These are phyloP conservation scores for Vespertilio murinus DNA, from an alignment of 2,797 vertebrate genomes.

Conservation along the genomic window DNA sequence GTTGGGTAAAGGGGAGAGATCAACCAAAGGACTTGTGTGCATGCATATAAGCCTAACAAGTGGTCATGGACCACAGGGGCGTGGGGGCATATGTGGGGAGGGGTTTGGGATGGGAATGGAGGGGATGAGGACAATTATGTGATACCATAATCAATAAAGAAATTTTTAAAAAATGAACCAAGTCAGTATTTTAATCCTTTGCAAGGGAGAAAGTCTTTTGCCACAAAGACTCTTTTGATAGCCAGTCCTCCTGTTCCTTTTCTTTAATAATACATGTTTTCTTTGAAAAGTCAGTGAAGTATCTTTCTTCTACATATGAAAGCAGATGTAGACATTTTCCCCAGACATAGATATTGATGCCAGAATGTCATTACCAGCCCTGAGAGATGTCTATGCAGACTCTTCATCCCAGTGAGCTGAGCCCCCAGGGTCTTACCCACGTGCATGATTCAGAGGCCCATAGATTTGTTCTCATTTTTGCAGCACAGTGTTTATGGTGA, in stretches of 20 bases:
- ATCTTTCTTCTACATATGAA: background rate
- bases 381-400: background rate
- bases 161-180: background rate
- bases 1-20: no score
- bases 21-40: no score
- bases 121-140: no score
- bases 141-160: no score
- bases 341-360: background rate
- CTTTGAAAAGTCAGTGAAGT: background rate
- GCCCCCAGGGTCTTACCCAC: background rate
- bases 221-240: background rate
- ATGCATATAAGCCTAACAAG: no score
- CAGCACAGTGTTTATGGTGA: background rate
- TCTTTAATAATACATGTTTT: background rate
- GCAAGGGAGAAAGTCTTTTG: background rate
- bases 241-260: background rate
- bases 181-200: background rate
- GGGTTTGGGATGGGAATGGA: no score
- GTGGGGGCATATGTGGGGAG: no score
- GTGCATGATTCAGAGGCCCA: background rate
- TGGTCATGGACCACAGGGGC: no score
- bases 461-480: background rate
- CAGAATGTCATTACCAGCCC: background rate
- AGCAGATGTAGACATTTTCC: background rate
- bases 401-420: background rate